These are phyloP conservation scores for Riparia riparia DNA, from an alignment of 2,113 vertebrate species.

Conservation along the genomic window DNA sequence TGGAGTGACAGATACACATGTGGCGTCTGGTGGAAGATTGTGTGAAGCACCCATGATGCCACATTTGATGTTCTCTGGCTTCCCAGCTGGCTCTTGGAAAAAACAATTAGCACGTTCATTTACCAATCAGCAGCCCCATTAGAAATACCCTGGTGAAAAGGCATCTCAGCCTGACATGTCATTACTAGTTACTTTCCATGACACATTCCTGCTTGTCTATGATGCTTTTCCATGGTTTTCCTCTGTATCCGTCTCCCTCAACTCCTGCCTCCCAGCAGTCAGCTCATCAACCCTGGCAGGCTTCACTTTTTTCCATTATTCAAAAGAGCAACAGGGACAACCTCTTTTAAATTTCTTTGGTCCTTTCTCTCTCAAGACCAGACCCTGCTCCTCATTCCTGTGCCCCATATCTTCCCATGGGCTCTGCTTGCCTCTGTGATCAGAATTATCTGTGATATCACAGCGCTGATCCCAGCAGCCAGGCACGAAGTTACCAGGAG, in stretches of 20 bases:
- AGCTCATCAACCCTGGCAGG: neutral
- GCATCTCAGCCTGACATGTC: neutral
- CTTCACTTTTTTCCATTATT: neutral
- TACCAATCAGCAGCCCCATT: neutral
- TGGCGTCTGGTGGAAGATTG: neutral
- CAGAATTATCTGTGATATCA: neutral
- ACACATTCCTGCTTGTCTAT: rapidly evolving
- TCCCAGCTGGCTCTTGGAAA: neutral
- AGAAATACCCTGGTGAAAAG: neutral
- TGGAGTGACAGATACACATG: rapidly evolving
- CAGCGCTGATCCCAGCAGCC: neutral
- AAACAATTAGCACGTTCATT: neutral
- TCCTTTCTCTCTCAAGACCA: neutral
- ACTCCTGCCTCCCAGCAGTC: neutral
- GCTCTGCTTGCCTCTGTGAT: neutral
- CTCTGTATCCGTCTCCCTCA: neutral
- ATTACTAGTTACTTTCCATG: neutral
- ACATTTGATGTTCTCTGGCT: neutral
- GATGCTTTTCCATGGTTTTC: neutral
- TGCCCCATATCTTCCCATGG: neutral
- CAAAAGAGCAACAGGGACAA: neutral
- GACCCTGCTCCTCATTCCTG: neutral
- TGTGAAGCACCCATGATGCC: neutral
- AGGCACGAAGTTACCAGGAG: neutral
- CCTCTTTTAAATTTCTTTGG: neutral